Evolutionary conservation across 2,797 vertebrate genomes (phyloP).

Genomic region (Mus caroli): DNA sequence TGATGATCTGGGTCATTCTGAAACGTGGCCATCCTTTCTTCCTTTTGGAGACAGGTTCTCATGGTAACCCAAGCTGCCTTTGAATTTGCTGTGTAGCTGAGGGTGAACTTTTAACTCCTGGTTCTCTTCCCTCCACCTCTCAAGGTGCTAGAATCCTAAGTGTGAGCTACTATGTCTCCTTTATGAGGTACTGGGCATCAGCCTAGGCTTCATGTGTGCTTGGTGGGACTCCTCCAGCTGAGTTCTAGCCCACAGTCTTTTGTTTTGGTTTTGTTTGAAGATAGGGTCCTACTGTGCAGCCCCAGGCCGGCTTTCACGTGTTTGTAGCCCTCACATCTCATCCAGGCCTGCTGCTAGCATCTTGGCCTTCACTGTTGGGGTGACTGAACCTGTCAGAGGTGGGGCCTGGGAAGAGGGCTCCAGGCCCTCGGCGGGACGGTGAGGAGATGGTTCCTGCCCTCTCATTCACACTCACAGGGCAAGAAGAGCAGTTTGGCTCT

Average conservation of each 20-base stretch:
- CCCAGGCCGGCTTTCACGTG: not conserved
- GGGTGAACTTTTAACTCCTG: not conserved
- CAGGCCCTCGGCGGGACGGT: too few species aligned
- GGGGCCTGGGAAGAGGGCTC: not conserved
- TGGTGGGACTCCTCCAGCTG: not conserved
- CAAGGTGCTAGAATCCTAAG: not conserved
- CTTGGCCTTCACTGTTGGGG: not conserved
- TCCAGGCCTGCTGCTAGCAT: not conserved
- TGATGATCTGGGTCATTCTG: not conserved
- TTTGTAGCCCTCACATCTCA: not conserved
- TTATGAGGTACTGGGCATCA: not conserved
- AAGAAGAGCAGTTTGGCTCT: not conserved
- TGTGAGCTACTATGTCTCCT: not conserved
- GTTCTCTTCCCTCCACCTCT: not conserved
- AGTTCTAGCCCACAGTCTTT: not conserved
- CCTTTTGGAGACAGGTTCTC: not conserved
- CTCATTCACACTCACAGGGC: not conserved
- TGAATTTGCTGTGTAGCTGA: not conserved
- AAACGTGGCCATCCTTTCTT: not conserved
- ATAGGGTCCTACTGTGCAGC: not conserved
- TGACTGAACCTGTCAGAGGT: not conserved
- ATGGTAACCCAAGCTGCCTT: not conserved
- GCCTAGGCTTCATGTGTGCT: not conserved
- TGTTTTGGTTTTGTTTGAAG: not conserved
- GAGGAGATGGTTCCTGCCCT: too few species aligned